These are phyloP conservation scores for Noctua janthe DNA, from an alignment of 2,888 invertebrate species.

Conservation along the genomic window DNA sequence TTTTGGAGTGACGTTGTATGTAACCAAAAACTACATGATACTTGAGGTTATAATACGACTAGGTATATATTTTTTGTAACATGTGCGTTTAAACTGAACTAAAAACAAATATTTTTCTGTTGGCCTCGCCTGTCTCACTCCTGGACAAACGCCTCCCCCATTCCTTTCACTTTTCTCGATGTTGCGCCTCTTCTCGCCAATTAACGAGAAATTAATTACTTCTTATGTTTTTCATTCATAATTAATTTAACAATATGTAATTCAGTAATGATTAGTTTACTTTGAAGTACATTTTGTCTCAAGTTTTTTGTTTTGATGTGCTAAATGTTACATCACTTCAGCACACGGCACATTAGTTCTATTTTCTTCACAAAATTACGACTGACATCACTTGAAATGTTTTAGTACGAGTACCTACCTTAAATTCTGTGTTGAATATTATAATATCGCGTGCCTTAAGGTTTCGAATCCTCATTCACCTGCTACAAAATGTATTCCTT, in stretches of 20 bases:
- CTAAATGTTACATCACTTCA: conserved; percentile 46
- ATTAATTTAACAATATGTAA: neutral
- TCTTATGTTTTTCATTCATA: neutral
- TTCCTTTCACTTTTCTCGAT: no score
- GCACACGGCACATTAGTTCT: conserved; percentile 60
- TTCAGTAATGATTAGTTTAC: conserved; percentile 12
- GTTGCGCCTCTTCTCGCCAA: no score
- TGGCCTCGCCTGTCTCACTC: no score
- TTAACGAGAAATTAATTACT: no score
- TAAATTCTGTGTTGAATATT: conserved; percentile 39
- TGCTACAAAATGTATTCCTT: conserved; percentile 22
- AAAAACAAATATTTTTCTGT: neutral
- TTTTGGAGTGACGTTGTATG: conserved; percentile 35
- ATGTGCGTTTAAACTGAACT: neutral
- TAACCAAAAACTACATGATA: conserved; percentile 39
- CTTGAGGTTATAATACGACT: conserved; percentile 27
- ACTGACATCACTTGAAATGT: conserved; percentile 73
- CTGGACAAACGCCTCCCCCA: no score
- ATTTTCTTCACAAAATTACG: conserved; percentile 40
- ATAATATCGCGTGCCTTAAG: conserved; percentile 64
- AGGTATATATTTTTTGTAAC: neutral
- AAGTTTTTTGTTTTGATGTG: conserved; percentile 27
- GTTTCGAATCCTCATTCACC: conserved; percentile 20
- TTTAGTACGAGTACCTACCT: conserved; percentile 12
- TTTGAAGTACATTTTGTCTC: neutral